phyloP scores from a whole-genome alignment of 2,113 vertebrate genomes.

The Callipepla squamata region DNA sequence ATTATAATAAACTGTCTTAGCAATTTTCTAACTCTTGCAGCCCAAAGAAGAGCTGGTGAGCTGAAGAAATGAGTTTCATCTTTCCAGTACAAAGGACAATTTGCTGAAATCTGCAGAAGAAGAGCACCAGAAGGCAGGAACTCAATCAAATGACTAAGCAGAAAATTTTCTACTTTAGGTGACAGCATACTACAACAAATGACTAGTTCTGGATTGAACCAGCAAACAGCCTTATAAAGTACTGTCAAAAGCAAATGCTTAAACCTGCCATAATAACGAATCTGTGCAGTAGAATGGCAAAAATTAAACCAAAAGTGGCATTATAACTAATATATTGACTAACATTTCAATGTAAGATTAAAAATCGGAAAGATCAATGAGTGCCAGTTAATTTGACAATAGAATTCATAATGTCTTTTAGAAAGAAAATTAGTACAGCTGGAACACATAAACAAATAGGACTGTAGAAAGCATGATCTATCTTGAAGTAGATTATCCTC shows the following conservation, averaged over 20 bases:
- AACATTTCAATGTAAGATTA: neutral
- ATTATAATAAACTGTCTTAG: neutral
- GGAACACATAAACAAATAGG: fast-evolving
- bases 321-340: neutral
- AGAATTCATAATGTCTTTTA: neutral
- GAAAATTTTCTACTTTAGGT: neutral
- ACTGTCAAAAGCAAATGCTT: neutral
- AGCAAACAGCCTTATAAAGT: neutral
- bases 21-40: neutral
- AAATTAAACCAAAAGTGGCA: neutral
- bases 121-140: neutral
- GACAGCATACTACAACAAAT: neutral
- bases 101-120: neutral
- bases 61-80: neutral
- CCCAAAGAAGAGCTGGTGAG: neutral
- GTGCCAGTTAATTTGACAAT: neutral
- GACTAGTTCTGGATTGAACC: neutral
- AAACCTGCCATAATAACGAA: neutral
- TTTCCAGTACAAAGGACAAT: neutral
- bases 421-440: neutral
- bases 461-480: neutral
- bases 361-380: neutral
- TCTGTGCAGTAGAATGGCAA: neutral
- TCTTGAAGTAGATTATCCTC: neutral
- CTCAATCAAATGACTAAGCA: neutral